Base-by-base conservation (phyloP, 2,113 vertebrate species). In the Canis aureus region DNA sequence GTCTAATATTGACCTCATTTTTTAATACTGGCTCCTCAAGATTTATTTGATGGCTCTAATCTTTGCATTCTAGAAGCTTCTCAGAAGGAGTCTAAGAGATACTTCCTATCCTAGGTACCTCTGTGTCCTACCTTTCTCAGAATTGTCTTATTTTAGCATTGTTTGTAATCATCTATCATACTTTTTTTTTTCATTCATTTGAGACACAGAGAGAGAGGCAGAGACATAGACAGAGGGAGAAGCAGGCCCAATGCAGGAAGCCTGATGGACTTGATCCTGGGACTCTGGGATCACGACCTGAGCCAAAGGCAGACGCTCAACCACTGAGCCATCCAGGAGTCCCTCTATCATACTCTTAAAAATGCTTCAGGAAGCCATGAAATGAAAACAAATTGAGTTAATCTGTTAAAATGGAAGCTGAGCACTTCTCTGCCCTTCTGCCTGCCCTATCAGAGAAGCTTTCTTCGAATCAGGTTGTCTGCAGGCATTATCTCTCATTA, bases 371-470 rank as follows among this genome's bases (percentile, higher is more conserved):
- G 96, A 98, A 98, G 71, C 97, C 0, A 10, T 97, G 60, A 88
- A 98, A 89, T 76, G 96, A 93, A 5, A 89, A 98, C 84, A 96
- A 85, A 95, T 93, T 1, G 69, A 95, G 84, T 59, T 97, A 97
- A 97, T 95, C 84, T 97, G 95, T 94, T 96, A 73, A 97, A 97
- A 97, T 6, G 59, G 92, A 98, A 98, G 94, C 92, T 95, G 89
- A 32, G 4, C 23, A 3, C 69, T 96, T 96, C 4, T 93, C 82
- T 81, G 35, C 38, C 57, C 57, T 16, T 51, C 57, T 89, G 89
- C 97, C 96, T 97, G 97, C 64, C 89, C 38, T 98, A 84, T 95
- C 97, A 95, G 82, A 98, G 92, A 85, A n/a, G 22, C 96, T 97
- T 96, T 95, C 97, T 88, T 83, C 4, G 2, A 97, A 38, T 32